Percentiles rank a stretch among this genome's conserved stretches.
These are phyloP conservation scores for Sardinella longiceps DNA, from an alignment of 2,797 vertebrate species.

Conservation along the genomic window DNA sequence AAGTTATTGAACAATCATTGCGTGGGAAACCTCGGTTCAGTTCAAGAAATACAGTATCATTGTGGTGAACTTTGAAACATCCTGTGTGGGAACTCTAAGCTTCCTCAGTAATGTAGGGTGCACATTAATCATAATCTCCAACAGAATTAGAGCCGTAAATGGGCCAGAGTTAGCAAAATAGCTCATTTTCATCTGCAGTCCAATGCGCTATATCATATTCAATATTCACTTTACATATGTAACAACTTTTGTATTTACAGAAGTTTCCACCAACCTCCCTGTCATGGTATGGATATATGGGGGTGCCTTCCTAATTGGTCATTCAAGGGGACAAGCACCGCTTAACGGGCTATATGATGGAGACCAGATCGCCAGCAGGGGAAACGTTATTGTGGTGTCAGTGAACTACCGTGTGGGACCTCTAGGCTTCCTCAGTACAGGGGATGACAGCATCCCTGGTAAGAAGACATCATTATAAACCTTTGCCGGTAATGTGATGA, in stretches of 20 bases:
- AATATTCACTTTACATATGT: not conserved
- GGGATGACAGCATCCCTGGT: conserved; percentile 85
- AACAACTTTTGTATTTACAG: not conserved
- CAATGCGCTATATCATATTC: no score
- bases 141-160: no score
- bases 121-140: no score
- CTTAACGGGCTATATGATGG: conserved; percentile 82
- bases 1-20: no score
- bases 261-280: conserved; percentile 85
- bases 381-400: conserved; percentile 92
- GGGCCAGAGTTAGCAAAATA: no score
- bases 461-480: not conserved
- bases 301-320: conserved; percentile 82
- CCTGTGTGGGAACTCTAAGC: no score
- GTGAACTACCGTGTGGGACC: conserved; percentile 88
- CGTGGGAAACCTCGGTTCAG: no score
- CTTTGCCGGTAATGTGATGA: not conserved
- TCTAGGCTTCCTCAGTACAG: conserved; percentile 92
- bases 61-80: no score
- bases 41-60: no score
- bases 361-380: conserved; percentile 84
- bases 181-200: no score
- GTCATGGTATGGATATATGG: conserved; percentile 95
- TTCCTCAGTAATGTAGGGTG: no score
- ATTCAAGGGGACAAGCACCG: conserved; percentile 75